phyloP scores from a whole-genome alignment of 2,888 invertebrate genomes.

The Microchrysa polita region DNA sequence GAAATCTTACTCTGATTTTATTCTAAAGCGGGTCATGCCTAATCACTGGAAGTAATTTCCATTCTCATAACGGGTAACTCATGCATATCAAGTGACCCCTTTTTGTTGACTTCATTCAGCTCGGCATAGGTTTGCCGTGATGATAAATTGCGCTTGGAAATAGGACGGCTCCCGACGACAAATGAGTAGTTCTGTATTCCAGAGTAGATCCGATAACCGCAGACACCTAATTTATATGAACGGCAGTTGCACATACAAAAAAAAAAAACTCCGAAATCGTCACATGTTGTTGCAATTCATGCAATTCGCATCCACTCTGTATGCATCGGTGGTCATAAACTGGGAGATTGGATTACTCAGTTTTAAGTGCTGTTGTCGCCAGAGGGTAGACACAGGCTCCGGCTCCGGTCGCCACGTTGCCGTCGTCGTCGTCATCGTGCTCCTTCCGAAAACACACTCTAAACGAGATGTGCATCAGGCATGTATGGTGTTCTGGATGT shows the following conservation, averaged over 20 bases:
- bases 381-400: neutral
- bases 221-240: no score
- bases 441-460: no score
- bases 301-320: constrained; percentile 13
- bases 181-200: no score
- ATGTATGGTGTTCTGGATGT: no score
- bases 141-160: neutral
- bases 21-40: no score
- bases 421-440: no score
- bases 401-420: neutral
- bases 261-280: no score
- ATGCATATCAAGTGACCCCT: neutral
- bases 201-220: no score
- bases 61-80: no score
- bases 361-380: constrained; percentile 18
- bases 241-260: neutral
- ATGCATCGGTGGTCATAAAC: constrained; percentile 27
- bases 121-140: neutral
- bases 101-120: neutral
- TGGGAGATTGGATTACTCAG: constrained; percentile 22
- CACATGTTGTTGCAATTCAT: neutral
- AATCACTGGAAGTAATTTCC: no score
- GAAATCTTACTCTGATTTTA: neutral
- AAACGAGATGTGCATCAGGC: no score
- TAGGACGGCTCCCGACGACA: no score